Base-by-base conservation (phyloP, 2,113 vertebrate species). In the Electrona antarctica region DNA sequence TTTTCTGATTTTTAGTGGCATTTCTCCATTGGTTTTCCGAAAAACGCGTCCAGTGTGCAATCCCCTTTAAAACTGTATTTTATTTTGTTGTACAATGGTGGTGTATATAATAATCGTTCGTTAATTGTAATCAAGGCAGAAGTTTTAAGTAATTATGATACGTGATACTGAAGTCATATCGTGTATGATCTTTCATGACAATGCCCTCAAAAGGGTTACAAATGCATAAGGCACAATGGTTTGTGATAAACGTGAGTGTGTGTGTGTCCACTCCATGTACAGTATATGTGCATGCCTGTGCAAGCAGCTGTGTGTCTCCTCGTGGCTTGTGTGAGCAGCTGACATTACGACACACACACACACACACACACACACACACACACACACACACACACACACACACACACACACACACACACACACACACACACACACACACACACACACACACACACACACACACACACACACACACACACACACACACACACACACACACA, bases 301-400 rank as follows among this genome's bases (percentile, higher is more conserved):
- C 69, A 71, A 8, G 47, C 74, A 60, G 67, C 69, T 54, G 51
- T 54, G 51, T 54, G 51, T 54, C 11, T 54, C 51, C 51, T 54
- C n/a, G 51, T 12, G 51, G 51, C 51, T 54, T 6, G 51, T 54
- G 51, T 12, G 51, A 13, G 64, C 9, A 9, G 15, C 64, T 72
- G 58, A 59, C 58, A 74, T 82, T 60, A 79, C 7, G 52, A 77
- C 66, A 84, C 66, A 66, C 72, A 60, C 57, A 52, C 71, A 29
- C 72, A 60, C 11, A n/a, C 57, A 77, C 66, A 84, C 66, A 66
- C 72, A 60, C 57, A 52, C 71, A 29, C 72, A 60, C 11, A n/a
- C 57, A 77, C 66, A 84, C 66, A 66, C 72, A 60, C 57, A 52
- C 71, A 29, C 72, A 60, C 11, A n/a, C 57, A 77, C 66, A 84